Evolutionary conservation across 1,140 invertebrate species (phyloP), one percentile per base, ranked within the genome.

Genomic region (Pseudomyrmex cubaensis): DNA sequence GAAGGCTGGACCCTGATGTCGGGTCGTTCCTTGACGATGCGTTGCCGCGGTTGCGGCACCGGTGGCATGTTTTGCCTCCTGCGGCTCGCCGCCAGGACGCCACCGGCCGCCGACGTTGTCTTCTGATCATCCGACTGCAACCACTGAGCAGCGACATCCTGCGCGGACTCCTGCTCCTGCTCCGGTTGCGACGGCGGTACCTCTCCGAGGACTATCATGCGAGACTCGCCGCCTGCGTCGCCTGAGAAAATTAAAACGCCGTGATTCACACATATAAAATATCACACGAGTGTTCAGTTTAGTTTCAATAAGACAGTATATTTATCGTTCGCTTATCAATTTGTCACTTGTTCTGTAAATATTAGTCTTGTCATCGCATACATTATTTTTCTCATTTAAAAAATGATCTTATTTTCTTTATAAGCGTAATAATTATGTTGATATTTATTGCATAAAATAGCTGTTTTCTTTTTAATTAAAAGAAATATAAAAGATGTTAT

Each of bases 101-200:
- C 44, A 7, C 59, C 48, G 4, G 61, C 17, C 5, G 63, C 10
- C 59, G 70, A 50, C 2, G 50, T 64, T 1, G 72, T 67, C 0
- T 17, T 72, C 44, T 92, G 90, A 87, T 88, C 86, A 25, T 92
- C 91, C 9, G 85, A 67, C 46, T 90, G 90, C 80, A 91, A 90
- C 93, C 93, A 93, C 52, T 93, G 92, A n/a, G 93, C 93, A 63
- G 93, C 93, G 67, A 93, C 93, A 89, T 93, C 92, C 78, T 93
- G 93, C 75, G 93, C 93, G 44, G 93, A 83, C 83, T 94, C 93
- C 74, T 93, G 93, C 77, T 93, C 92, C 88, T 93, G 92, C 74
- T 93, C 91, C 20, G 90, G 80, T 57, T 92, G 90, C 48, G 85
- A 90, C 63, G 93, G 93, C 67, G 93, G 93, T 67, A 94, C 93